phyloP scores from a whole-genome alignment of 1,140 invertebrate species.

The Papilio polyxenes region DNA sequence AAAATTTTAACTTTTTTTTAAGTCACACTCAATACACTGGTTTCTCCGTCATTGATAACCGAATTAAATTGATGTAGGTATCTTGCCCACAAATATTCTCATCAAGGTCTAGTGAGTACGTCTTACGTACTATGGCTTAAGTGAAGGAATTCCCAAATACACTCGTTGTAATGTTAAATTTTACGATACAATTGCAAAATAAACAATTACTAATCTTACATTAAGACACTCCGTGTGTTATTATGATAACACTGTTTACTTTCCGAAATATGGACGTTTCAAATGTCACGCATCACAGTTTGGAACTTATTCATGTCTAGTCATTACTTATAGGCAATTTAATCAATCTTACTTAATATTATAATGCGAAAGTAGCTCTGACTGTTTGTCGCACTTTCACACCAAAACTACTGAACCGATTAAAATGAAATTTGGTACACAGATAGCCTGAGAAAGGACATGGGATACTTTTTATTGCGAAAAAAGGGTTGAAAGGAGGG shows the following conservation, averaged over 20 bases:
- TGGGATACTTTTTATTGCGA: no score
- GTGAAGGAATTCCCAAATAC: constrained; percentile 11
- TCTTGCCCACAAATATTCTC: not conserved
- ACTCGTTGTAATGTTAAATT: not conserved
- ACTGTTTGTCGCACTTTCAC: no score
- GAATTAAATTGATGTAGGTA: constrained; percentile 9
- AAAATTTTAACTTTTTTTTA: not conserved
- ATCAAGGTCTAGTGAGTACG: constrained; percentile 6
- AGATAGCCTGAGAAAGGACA: no score
- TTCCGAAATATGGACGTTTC: not conserved
- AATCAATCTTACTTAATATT: not conserved
- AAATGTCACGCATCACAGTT: not conserved
- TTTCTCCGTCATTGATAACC: constrained; percentile 20
- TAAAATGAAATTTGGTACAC: no score
- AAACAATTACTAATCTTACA: constrained; percentile 9
- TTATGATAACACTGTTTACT: constrained; percentile 19
- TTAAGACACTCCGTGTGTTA: not conserved
- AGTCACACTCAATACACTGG: not conserved
- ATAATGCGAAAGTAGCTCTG: no score
- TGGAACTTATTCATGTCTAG: not conserved
- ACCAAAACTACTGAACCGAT: no score
- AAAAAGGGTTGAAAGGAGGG: no score
- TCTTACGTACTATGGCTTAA: not conserved
- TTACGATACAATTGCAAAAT: constrained; percentile 21
- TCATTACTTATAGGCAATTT: not conserved